Evolutionary conservation across 2,113 vertebrate genomes (phyloP), one percentile per base, ranked within the genome.

Genomic region (Cyanoderma ruficeps): DNA sequence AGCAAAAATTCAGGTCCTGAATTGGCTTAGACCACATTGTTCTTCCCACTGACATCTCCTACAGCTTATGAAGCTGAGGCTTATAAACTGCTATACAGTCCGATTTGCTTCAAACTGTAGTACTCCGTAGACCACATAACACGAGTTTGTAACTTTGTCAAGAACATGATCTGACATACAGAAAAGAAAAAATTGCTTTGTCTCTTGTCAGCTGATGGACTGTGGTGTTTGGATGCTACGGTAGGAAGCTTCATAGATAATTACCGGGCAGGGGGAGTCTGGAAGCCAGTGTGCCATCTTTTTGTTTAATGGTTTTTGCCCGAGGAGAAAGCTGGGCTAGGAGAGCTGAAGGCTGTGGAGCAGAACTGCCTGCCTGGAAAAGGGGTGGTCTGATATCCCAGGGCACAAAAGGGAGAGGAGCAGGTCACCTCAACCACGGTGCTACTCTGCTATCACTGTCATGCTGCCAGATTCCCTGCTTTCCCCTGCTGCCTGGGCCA

Each of bases 371-470:
- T 3, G 1, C 15, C 42, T 20, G 39, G 20, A 39, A 30, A 61
- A 63, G 15, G 22, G 11, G 15, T 55, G 44, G 9, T 67, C n/a
- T 85, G 60, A n/a, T 1, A 3, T 50, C 30, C 17, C n/a, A n/a
- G 44, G 57, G 57, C 18, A 52, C 3, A 2, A 10, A 9, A 27
- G 33, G 22, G 42, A 0, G 0, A 85, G 55, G 15, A 80, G 7
- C 3, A 4, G 19, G n/a, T 39, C 41, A 13, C 18, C 27, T 63
- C 67, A 52, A 1, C 33, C 30, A 7, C 2, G 9, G 52, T 63
- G 42, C 37, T 37, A 11, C 6, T 3, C n/a, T 37, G 56, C 41
- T 15, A 3, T 37, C 19, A 14, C 13, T 4, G 4, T 15, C 23
- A 9, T 12, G 2, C n/a, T 39, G n/a, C 18, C 5, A 2, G 55